Base-by-base conservation (phyloP, 2,113 vertebrate species). In the Thunnus maccoyii region DNA sequence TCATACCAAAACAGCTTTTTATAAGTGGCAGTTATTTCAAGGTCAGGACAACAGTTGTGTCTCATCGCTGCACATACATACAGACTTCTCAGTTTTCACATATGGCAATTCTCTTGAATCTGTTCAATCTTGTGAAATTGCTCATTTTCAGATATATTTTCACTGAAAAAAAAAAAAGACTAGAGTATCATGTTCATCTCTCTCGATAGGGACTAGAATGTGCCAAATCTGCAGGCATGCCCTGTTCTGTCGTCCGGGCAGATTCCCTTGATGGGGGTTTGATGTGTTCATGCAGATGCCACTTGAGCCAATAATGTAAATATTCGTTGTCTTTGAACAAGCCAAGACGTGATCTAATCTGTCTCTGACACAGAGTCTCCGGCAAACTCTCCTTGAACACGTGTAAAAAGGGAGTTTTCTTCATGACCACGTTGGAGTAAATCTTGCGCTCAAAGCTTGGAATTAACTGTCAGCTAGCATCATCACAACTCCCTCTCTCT, bases 1-100 rank as follows among this genome's bases (percentile, higher is more conserved):
- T 91, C 89, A 87, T 83, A 93, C 87, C 86, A 89, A 93, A 93
- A 91, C 91, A 91, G 91, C 88, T 89, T 93, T 93, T 90, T 81
- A 78, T 89, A 85, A 92, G 89, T 91, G 90, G 88, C 86, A 88
- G 85, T 85, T 86, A 86, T 86, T 90, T 92, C 90, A 94, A 95
- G 92, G 93, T 94, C 93, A 82, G 83, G 67, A 93, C 84, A 90
- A 92, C 89, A 86, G 78, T 83, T 84, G 82, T 69, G 71, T 84
- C 85, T 86, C 64, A 73, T 72, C 52, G 48, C 72, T 32, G 14
- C 70, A 62, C 75, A 80, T 52, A 46, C 61, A 50, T 54, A 60
- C 75, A 61, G 50, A 80, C 72, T 79, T 74, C 65, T 86, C 78
- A 0, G 14, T 72, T 67, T 78, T 30, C 48, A 64, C 76, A 70